Base-by-base conservation (phyloP, 2,888 invertebrate genomes). In the Zeuzera pyrina region DNA sequence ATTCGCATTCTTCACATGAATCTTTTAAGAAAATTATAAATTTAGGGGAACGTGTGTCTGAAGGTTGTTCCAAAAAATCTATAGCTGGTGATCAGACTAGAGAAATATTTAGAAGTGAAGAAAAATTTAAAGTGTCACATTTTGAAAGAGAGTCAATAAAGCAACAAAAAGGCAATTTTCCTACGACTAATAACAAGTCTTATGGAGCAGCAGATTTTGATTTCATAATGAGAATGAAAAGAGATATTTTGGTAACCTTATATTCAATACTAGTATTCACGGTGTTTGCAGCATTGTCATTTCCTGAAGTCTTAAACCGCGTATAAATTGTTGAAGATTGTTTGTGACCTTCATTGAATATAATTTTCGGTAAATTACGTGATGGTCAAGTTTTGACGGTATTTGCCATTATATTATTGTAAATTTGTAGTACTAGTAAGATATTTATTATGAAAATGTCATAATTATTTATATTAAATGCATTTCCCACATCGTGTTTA, bases 201-300 rank as follows among this genome's bases (percentile, higher is more conserved):
- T 11, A 25, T 12, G 19, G 5, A 2, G 19, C 30, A 42, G 16
- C 47, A 1, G 50, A 60, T 13, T 56, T 52, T 33, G 72, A 77
- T 39, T 53, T 63, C 2, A 31, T 60, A 21, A 39, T 78, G 31
- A 74, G 65, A 53, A 57, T 77, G 37, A 83, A 83, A 47, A 60
- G 76, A 40, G 76, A 79, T 47, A 52, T 81, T 41, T 49, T 83
- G 35, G 73, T 83, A 10, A 74, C 77, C 2, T 47, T 81, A 29
- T 83, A 83, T 51, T 79, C 79, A 3, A 57, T 81, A 45, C 52
- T 83, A 32, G 74, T 78, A 14, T 52, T 81, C 12, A 77, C 76
- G 30, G 66, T 83, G 1, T 81, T 83, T 41, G 76, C 74, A 29
- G 79, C 79, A 12, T 52, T 83, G 32, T 72, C 79, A 1, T 65